Base-by-base conservation (phyloP, 1,140 invertebrate species). In the Hylaeus anthracinus region DNA sequence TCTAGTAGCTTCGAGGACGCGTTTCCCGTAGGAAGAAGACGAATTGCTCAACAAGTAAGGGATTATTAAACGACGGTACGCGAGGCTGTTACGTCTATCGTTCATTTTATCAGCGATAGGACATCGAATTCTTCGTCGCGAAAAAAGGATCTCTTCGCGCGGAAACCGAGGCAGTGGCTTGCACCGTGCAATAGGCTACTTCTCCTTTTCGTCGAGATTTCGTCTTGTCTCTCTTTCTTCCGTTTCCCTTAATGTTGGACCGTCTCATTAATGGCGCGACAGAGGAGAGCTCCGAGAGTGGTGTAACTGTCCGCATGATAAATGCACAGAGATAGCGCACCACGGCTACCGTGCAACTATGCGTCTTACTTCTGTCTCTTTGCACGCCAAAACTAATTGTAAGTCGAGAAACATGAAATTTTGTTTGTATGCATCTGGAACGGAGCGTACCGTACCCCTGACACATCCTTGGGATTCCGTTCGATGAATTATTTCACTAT, bases 261-360 rank as follows among this genome's bases (percentile, higher is more conserved):
- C 87, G 83, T 88, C 86, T 87, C 87, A 83, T 88, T 89, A 88
- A 88, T 88, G 81, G 84, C 73, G 79, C 75, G 84, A 82, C 85
- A 83, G 81, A 86, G 85, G 74, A 83, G 72, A 60, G 81, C 83
- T 26, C 80, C n/a, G n/a, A 48, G 81, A 80, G 88, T 85, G 87
- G 84, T 89, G 86, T 89, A 89, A 75, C 88, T 91, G 90, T 90
- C 90, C 63, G 81, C 88, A 86, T 90, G 90, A 90, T 91, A 88
- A 90, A 91, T 90, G 90, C 81, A 79, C 76, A 43, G 65, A 91
- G 90, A 91, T 91, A 90, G 79, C 81, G 74, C 86, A 88, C 85
- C 81, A 85, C 79, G 84, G 86, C 86, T 89, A 90, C 88, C 77
- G 81, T 71, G 83, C 80, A 75, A 85, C 87, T 84, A 89, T 88